Percentiles rank a stretch among this genome's conserved stretches.
phyloP scores from a whole-genome alignment of 2,113 vertebrate genomes.

The Colossoma macropomum region DNA sequence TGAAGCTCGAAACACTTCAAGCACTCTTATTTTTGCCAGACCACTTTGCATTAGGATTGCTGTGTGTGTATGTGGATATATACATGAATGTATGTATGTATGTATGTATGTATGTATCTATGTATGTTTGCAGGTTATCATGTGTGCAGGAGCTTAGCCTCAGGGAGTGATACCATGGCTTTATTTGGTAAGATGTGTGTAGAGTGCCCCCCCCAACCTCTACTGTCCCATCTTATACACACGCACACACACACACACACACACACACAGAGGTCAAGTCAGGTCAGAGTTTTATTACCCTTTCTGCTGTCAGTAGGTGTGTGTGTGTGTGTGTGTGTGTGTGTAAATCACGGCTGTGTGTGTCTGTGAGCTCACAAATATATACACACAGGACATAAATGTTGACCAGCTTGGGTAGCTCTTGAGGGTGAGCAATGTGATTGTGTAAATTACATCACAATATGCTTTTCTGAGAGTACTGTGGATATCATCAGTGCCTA shows the following conservation, averaged over 20 bases:
- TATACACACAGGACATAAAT: constrained; percentile 35
- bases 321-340: too few species aligned
- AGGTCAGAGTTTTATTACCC: constrained; percentile 42
- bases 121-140: constrained; percentile 18
- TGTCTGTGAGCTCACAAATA: constrained; percentile 31
- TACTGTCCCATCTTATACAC: neutral
- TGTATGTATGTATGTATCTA: neutral
- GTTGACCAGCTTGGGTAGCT: constrained; percentile 18
- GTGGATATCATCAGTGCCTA: too few species aligned
- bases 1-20: neutral
- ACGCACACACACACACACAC: constrained; percentile 20
- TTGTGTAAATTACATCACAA: too few species aligned
- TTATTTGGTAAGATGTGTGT: constrained; percentile 53
- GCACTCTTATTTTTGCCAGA: neutral
- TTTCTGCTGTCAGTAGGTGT: constrained; percentile 13
- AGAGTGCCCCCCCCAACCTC: neutral
- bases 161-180: constrained; percentile 39
- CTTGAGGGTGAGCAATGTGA: neutral
- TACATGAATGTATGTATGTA: neutral
- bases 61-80: neutral
- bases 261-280: neutral
- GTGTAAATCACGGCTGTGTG: constrained; percentile 36
- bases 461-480: too few species aligned
- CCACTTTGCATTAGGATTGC: too few species aligned
- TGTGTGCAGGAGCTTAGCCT: constrained; percentile 40